Evolutionary conservation across 2,888 invertebrate species (phyloP).

Genomic region (Cataglyphis altisquamis): DNA sequence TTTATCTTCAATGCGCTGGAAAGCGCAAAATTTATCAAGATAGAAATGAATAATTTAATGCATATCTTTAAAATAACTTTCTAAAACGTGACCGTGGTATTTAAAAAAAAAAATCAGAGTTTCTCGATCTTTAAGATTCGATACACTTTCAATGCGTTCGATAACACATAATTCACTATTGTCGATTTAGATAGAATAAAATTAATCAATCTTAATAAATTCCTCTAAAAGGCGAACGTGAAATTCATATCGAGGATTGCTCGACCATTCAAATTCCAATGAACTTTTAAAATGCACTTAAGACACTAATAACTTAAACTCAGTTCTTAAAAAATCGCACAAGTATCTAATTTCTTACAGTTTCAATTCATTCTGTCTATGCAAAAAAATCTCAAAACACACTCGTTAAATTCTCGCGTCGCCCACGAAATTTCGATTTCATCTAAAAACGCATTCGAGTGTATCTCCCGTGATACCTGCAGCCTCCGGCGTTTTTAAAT

Average conservation of each 20-base stretch:
- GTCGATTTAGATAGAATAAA: neutral
- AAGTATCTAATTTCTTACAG: neutral
- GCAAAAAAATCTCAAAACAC: neutral
- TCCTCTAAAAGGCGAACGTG: neutral
- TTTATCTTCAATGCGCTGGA: neutral
- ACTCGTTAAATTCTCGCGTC: neutral
- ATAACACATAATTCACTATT: neutral
- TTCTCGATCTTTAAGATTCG: neutral
- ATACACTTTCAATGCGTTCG: conserved; percentile 1
- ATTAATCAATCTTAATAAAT: neutral
- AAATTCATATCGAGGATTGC: neutral
- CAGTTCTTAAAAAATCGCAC: neutral
- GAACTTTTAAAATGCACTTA: neutral
- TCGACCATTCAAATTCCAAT: neutral
- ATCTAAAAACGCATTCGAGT: neutral
- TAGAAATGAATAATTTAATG: neutral
- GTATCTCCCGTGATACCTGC: neutral
- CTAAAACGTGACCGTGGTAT: neutral
- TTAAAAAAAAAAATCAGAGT: neutral
- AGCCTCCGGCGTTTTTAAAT: neutral
- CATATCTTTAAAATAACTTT: neutral
- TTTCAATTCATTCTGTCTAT: neutral
- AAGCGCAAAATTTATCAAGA: neutral
- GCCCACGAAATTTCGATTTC: neutral
- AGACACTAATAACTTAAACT: neutral